Base-by-base conservation (phyloP, 1,140 invertebrate species). In the Drosophila nikananu region DNA sequence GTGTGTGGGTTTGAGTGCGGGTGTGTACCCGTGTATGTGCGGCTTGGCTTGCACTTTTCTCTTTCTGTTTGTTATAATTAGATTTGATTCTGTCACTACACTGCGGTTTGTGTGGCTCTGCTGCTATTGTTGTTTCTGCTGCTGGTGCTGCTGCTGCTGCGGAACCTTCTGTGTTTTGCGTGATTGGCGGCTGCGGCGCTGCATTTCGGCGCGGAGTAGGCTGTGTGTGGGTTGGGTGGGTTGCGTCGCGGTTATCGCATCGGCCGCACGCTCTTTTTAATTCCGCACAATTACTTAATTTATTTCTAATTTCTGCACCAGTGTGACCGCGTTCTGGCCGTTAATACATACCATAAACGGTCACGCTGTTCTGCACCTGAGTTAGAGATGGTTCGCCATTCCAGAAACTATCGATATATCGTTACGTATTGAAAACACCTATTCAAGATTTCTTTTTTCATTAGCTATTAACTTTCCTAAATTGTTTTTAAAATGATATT, bases 41-140 rank as follows among this genome's bases (percentile, higher is more conserved):
- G 65, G 72, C 68, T 76, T 25, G 59, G 55, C 67, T 78, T 60
- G 76, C 66, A 64, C 77, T 72, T 30, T n/a, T 27, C 10, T 25
- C n/a, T 19, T 52, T 52, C 27, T 77, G 67, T 66, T 70, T 71
- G 58, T 83, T 87, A 84, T 87, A 89, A 87, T 87, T 87, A 89
- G 84, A 87, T 87, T 87, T 89, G 35, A 86, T 75, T 86, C 70
- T 76, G 80, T 62, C 77, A 84, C 83, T 78, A 77, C 82, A 84
- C 82, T 86, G 73, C 49, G 64, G 68, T 81, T 78, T 62, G 73
- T 77, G 77, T 64, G 73, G 80, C 83, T 80, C 79, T 84, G 72
- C 80, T 78, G 62, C 58, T 42, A 19, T 23, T 71, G 63, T 49
- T 52, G 30, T 52, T 70, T 63, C 49, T 67, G 64, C 63, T 55